These are phyloP conservation scores for Vidua macroura DNA, from an alignment of 2,113 vertebrate species.

Conservation along the genomic window DNA sequence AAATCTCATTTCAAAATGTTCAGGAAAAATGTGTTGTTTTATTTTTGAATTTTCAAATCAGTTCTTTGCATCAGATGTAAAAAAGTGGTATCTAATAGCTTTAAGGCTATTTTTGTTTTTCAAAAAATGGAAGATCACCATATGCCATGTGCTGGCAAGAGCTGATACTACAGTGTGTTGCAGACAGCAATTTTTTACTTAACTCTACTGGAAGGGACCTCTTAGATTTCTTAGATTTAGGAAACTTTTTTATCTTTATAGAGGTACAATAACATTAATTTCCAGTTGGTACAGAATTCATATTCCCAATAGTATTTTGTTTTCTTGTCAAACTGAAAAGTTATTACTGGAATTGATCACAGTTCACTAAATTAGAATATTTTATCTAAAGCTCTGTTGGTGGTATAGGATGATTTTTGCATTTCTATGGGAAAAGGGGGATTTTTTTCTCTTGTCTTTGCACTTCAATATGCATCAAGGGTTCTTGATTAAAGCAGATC, in stretches of 20 bases:
- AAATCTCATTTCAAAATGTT: background rate
- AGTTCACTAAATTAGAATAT: background rate
- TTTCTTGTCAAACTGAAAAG: background rate
- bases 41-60: background rate
- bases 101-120: background rate
- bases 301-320: background rate
- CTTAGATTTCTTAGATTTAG: background rate
- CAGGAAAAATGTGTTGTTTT: background rate
- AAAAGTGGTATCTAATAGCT: background rate
- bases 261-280: background rate
- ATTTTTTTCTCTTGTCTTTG: background rate
- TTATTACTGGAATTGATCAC: background rate
- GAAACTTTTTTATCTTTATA: background rate
- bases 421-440: background rate
- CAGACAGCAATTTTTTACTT: background rate
- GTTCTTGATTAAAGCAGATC: background rate
- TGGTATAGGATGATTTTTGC: background rate
- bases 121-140: background rate
- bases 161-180: background rate
- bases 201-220: background rate
- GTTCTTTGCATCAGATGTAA: background rate
- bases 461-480: background rate
- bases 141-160: background rate
- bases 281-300: background rate
- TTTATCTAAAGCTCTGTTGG: background rate